Base-by-base conservation (phyloP, 2,113 vertebrate genomes). In the Forbesichthys papilliferus region DNA sequence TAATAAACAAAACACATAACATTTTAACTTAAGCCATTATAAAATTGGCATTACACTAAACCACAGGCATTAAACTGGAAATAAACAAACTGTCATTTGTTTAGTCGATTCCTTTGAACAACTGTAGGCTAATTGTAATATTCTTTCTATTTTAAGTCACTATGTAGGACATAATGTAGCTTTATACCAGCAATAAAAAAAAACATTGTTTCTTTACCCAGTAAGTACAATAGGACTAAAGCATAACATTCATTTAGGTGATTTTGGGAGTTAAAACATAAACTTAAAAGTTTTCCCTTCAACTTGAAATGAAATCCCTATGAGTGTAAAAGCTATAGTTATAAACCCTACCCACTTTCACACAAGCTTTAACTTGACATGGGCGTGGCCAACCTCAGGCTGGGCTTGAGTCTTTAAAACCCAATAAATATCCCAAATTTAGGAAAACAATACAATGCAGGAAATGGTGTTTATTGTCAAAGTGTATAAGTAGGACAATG, bases 381-480 rank as follows among this genome's bases (percentile, higher is more conserved):
- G 16, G 16, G 16, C 53, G 16, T 56, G 54, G 8, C 54, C 8
- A 13, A 16, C 54, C 16, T 56, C 16, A 56, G 54, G n/a, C 12
- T 16, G 53, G 14, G 14, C 16, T 56, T 3, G 10, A 56, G 20
- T 20, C 16, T 16, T 4, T 27, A 11, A 11, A 57, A 27, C 34
- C 33, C 20, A 16, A 55, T 12, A 58, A 58, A 58, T 42, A 42
- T 13, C 51, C 48, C 80, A 16, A 54, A 66, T 13, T 80, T 76
- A 84, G 84, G 10, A 66, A 59, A 77, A 61, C 71, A 71, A 78
- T 88, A 86, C 88, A 87, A 90, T 87, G 89, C 88, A 88, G 84
- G 86, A 90, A 88, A 88, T 86, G 88, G 87, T 89, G 88, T 91
- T 91, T 91, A 90, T 90, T 91, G 87, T 91, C 88, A 90, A 88